phyloP scores from a whole-genome alignment of 2,888 invertebrate species.

The Lasiommata megera region DNA sequence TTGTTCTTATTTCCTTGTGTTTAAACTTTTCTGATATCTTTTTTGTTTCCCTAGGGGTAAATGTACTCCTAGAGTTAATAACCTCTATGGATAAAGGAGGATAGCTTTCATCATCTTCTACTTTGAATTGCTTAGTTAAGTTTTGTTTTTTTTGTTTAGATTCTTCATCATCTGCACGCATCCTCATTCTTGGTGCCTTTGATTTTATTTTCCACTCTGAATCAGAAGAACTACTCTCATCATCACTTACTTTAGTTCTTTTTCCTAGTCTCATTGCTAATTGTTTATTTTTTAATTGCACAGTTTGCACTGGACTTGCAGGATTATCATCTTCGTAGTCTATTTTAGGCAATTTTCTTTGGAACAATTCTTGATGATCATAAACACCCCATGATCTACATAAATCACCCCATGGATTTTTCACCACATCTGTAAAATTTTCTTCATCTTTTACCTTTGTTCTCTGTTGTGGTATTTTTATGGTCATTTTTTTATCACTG shows the following conservation, averaged over 20 bases:
- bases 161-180: constrained; percentile 94
- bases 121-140: constrained; percentile 38
- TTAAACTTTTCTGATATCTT: constrained; percentile 66
- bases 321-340: constrained; percentile 50
- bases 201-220: constrained; percentile 82
- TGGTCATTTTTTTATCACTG: constrained; percentile 85
- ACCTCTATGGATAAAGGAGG: constrained; percentile 72
- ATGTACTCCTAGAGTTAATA: constrained; percentile 52
- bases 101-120: constrained; percentile 47
- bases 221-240: constrained; percentile 72
- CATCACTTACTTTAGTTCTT: constrained; percentile 54
- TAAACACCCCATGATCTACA: constrained; percentile 86
- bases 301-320: constrained; percentile 41
- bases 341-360: constrained; percentile 52
- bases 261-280: constrained; percentile 68
- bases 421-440: constrained; percentile 58
- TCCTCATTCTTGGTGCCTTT: constrained; percentile 88
- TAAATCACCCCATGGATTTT: constrained; percentile 88
- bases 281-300: constrained; percentile 60
- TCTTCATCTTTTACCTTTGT: constrained; percentile 46
- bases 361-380: constrained; percentile 81
- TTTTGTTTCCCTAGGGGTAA: constrained; percentile 51
- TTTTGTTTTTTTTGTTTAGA: constrained; percentile 68
- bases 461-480: constrained; percentile 62
- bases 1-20: constrained; percentile 34